phyloP scores from a whole-genome alignment of 2,888 invertebrate genomes.

The Taphrorychus bicolor region DNA sequence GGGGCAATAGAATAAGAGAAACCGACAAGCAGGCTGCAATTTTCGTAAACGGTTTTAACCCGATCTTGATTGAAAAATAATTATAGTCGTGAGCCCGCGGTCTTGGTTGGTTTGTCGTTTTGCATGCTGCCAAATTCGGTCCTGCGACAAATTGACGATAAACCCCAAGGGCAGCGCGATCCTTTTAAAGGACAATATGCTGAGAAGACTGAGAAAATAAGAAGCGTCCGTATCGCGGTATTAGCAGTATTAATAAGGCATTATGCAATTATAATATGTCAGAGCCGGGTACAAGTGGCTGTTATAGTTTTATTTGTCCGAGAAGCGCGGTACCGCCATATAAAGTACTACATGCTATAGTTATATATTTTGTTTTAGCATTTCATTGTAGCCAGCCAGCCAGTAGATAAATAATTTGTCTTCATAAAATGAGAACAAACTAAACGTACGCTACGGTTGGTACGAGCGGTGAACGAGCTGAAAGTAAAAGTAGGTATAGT shows the following conservation, averaged over 20 bases:
- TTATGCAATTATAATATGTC: constrained; percentile 39
- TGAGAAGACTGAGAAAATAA: background rate
- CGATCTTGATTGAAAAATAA: constrained; percentile 21
- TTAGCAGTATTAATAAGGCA: constrained; percentile 34
- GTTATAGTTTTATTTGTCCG: constrained; percentile 30
- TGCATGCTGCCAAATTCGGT: background rate
- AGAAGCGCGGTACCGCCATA: constrained; percentile 35
- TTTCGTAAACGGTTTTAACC: constrained; percentile 26
- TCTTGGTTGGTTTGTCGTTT: background rate
- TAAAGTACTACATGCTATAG: constrained; percentile 38
- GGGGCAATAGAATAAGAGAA: constrained; percentile 36
- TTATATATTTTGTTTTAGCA: constrained; percentile 40
- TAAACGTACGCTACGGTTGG: constrained; percentile 23
- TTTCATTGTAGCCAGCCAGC: constrained; percentile 35
- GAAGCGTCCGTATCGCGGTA: constrained; percentile 20
- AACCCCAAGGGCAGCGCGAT: background rate
- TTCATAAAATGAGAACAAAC: constrained; percentile 37
- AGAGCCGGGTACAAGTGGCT: constrained; percentile 20
- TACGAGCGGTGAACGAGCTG: constrained; percentile 26
- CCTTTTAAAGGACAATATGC: background rate
- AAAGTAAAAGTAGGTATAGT: constrained; percentile 40
- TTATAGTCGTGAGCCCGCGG: background rate
- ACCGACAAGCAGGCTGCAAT: constrained; percentile 20
- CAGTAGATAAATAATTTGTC: constrained; percentile 43
- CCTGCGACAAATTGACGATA: background rate